Conservation (phyloP, 2,797 vertebrate species). For the Columba guinea region DNA sequence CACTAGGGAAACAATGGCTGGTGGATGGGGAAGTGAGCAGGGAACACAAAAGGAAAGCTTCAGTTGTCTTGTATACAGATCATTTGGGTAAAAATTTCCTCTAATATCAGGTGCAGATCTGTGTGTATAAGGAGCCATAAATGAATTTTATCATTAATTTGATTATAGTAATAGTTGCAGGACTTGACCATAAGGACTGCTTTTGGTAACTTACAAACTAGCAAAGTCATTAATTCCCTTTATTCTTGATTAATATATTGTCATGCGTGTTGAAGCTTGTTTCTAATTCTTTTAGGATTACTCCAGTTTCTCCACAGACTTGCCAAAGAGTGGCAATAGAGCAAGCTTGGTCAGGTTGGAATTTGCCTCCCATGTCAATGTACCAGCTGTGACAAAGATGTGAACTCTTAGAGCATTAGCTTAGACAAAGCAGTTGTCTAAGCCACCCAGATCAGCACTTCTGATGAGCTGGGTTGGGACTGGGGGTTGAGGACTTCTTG, state of each 20-base stretch:
- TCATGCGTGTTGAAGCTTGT: neutral
- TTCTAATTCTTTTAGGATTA: slow-evolving; percentile 3
- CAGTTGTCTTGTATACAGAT: neutral
- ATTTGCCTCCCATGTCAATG: neutral
- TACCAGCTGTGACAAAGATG: neutral
- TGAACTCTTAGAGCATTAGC: neutral
- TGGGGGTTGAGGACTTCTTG: neutral
- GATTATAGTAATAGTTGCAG: neutral
- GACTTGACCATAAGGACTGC: neutral
- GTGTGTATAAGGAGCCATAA: neutral
- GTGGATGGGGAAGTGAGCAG: neutral
- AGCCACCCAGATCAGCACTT: neutral
- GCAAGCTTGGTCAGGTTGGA: neutral
- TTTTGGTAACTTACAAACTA: neutral
- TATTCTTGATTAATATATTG: neutral
- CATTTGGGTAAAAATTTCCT: neutral
- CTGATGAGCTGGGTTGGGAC: neutral
- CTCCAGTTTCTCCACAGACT: neutral
- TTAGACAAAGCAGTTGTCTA: neutral
- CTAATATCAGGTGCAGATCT: neutral
- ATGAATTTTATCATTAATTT: neutral
- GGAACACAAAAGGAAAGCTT: neutral
- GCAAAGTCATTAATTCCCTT: neutral
- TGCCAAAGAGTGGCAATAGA: neutral
- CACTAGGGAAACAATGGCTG: neutral